Conservation (phyloP, 2,797 vertebrate genomes). For the Sebastes jordani region DNA sequence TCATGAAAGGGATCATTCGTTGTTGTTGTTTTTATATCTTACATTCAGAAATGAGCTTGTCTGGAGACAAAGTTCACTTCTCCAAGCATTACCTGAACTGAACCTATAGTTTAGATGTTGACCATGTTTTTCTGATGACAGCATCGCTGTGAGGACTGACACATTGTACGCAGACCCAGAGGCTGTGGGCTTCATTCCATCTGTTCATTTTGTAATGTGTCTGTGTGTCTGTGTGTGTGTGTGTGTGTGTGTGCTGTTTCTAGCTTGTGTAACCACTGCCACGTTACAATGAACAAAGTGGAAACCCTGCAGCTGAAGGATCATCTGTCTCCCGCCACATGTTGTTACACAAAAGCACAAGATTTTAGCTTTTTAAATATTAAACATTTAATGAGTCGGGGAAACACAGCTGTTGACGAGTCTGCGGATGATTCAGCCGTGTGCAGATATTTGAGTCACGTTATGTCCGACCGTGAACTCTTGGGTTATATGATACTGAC, state of each 20-base stretch:
- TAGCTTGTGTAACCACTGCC: slow-evolving; percentile 73
- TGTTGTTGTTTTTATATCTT: not conserved
- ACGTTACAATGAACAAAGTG: slow-evolving; percentile 63
- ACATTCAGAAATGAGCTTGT: not conserved
- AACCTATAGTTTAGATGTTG: not conserved
- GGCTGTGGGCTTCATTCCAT: slow-evolving; percentile 41
- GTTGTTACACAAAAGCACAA: slow-evolving; percentile 28
- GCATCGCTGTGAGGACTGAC: not conserved
- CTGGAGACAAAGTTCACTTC: not conserved
- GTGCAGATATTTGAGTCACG: not conserved
- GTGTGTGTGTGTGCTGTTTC: slow-evolving; percentile 24
- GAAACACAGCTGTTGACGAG: slow-evolving; percentile 11
- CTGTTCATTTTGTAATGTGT: slow-evolving; percentile 44
- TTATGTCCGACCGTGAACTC: not conserved
- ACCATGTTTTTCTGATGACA: slow-evolving; percentile 14
- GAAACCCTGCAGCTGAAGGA: slow-evolving; percentile 20
- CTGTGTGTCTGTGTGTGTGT: not conserved
- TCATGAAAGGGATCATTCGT: not conserved
- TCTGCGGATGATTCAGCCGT: not conserved
- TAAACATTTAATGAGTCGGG: not conserved
- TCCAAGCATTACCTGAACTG: not conserved
- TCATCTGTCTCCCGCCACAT: slow-evolving; percentile 44
- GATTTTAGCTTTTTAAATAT: not conserved
- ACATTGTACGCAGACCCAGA: slow-evolving; percentile 16
- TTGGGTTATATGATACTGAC: not conserved